Conservation (phyloP, 2,113 vertebrate species). For the Phylloscopus trochilus region DNA sequence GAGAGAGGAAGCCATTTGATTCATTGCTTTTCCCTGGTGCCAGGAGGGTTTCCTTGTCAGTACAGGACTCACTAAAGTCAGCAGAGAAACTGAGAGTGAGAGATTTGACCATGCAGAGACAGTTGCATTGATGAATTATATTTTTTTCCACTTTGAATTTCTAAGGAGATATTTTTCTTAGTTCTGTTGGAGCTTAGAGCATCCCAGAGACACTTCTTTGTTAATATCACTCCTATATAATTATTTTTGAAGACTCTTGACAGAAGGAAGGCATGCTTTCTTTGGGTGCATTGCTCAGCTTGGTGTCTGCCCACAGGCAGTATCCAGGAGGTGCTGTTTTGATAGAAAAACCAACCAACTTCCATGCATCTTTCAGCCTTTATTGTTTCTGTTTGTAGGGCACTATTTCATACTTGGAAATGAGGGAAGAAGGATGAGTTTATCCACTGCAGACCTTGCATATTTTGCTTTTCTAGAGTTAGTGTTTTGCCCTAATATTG, state of each 20-base stretch:
- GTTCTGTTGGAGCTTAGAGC: not conserved
- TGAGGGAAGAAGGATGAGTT: not conserved
- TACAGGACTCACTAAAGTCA: not conserved
- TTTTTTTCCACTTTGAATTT: not conserved
- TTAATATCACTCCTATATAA: not conserved
- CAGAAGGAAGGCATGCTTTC: not conserved
- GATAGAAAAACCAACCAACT: not conserved
- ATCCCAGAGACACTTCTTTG: not conserved
- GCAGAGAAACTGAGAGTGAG: not conserved
- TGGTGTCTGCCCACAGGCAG: rapidly evolving
- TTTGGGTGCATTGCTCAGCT: not conserved
- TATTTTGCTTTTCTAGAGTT: not conserved
- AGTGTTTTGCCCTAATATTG: not conserved
- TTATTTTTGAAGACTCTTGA: not conserved
- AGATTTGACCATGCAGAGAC: not conserved
- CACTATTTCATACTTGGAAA: not conserved
- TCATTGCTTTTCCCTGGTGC: not conserved
- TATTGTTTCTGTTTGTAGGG: not conserved
- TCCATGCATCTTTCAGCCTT: not conserved
- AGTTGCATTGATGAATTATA: not conserved
- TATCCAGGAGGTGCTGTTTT: not conserved
- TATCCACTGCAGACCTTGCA: not conserved
- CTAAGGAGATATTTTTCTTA: not conserved
- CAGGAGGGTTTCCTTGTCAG: not conserved
- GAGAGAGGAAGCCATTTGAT: not conserved